Evolutionary conservation across 2,888 invertebrate genomes (phyloP), one percentile per base, ranked within the genome.

Genomic region (Cybosia mesomella): DNA sequence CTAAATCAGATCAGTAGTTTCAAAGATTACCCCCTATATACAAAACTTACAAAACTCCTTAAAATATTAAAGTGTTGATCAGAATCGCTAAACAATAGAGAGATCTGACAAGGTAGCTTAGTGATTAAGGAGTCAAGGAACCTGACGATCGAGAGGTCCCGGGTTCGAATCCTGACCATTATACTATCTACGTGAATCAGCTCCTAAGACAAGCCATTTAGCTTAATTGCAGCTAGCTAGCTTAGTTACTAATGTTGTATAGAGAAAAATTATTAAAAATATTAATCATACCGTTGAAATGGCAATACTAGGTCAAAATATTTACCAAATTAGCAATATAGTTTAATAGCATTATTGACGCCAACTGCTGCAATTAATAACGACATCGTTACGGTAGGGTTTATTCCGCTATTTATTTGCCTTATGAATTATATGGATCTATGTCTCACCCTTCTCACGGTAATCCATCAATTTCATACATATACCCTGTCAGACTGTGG

Each of bases 261-360:
- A 15, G 15, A 39, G 0, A 39, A 39, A 39, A 15, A 49, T 49
- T 5, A n/a, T 43, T 5, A 8, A n/a, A 18, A 7, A 13, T 11
- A 15, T 28, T 24, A 8, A 28, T 32, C 34, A 34, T 2, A 32
- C 18, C 13, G 34, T 58, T n/a, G 13, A 28, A 22, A 54, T 54
- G 2, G n/a, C 54, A 21, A 22, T 9, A 18, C n/a, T 53, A 15
- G n/a, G 53, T 64, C 53, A 58, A 36, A 39, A 36, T 61, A 28
- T 57, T 60, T 43, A 49, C 65, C 39, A 8, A 67, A 71, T 76
- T 76, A 71, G 82, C 83, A 80, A 80, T 84, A 85, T 83, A 83
- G 74, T 82, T 80, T 70, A 81, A 86, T 83, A 82, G 78, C 75
- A 71, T 68, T 34, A 68, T 61, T 34, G 24, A 39, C 64, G 34